Evolutionary conservation across 2,888 invertebrate genomes (phyloP).

Genomic region (Balanococcus diminutus): DNA sequence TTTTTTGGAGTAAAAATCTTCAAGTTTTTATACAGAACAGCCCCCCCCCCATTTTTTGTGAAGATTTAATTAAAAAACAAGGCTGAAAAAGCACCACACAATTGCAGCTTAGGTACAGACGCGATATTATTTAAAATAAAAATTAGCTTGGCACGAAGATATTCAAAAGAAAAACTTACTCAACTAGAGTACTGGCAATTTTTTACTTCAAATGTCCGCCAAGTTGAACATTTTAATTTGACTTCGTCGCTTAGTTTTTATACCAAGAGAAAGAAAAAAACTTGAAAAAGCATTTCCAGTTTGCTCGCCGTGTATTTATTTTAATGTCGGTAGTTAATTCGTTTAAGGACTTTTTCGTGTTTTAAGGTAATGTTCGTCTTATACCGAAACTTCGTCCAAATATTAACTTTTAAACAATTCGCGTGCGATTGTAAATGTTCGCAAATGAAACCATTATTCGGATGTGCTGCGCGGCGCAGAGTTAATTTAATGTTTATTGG

Average conservation of each 20-base stretch:
- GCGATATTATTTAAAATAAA: too few relatives aligned
- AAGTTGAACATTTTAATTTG: conserved; percentile 24
- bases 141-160: too few relatives aligned
- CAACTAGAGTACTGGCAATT: neutral
- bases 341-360: conserved; percentile 15
- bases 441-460: conserved; percentile 8
- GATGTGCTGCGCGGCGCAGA: neutral
- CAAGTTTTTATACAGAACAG: too few relatives aligned
- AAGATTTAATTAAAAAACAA: too few relatives aligned
- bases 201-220: neutral
- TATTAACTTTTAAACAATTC: conserved; percentile 39
- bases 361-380: conserved; percentile 19
- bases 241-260: conserved; percentile 16
- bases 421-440: conserved; percentile 18
- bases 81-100: too few relatives aligned
- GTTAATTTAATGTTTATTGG: conserved; percentile 37
- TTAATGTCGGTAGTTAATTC: neutral
- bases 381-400: neutral
- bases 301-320: neutral
- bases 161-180: neutral
- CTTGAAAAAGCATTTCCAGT: neutral
- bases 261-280: neutral
- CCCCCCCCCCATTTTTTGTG: too few relatives aligned
- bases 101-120: too few relatives aligned
- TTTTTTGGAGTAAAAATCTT: too few relatives aligned